A percentile compares a stretch with the other conserved stretches of the same genome.
These are phyloP conservation scores for Setipinna tenuifilis DNA, from an alignment of 2,797 vertebrate species.

Conservation along the genomic window DNA sequence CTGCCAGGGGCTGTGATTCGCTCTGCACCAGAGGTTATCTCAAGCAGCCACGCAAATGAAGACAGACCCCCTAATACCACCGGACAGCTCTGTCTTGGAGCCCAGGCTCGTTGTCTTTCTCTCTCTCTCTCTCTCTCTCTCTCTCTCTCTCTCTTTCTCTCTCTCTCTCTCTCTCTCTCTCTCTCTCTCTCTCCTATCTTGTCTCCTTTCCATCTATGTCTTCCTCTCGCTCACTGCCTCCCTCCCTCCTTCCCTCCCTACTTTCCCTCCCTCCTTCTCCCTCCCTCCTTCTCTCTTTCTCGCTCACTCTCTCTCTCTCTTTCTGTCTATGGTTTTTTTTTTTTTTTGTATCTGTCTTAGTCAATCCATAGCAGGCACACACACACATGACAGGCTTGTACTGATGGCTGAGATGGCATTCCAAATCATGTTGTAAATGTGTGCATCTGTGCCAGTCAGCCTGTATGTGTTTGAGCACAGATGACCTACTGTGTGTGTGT, in stretches of 20 bases:
- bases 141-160: neutral
- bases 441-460: neutral
- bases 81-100: constrained; percentile 49
- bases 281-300: too few species aligned
- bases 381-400: neutral
- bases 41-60: constrained; percentile 46
- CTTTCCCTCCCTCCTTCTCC: too few species aligned
- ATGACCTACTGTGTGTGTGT: neutral
- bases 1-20: constrained; percentile 44
- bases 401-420: neutral
- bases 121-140: constrained; percentile 17
- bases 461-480: neutral
- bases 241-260: too few species aligned
- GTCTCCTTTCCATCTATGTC: neutral
- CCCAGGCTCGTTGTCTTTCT: neutral
- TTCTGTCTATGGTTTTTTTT: neutral
- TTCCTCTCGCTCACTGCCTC: neutral
- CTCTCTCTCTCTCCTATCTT: neutral
- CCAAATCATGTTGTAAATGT: neutral
- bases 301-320: too few species aligned
- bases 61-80: constrained; percentile 52
- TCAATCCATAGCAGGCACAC: neutral
- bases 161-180: neutral
- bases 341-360: neutral
- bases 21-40: constrained; percentile 49